phyloP scores from a whole-genome alignment of 2,888 invertebrate species.

The Elegia similella region DNA sequence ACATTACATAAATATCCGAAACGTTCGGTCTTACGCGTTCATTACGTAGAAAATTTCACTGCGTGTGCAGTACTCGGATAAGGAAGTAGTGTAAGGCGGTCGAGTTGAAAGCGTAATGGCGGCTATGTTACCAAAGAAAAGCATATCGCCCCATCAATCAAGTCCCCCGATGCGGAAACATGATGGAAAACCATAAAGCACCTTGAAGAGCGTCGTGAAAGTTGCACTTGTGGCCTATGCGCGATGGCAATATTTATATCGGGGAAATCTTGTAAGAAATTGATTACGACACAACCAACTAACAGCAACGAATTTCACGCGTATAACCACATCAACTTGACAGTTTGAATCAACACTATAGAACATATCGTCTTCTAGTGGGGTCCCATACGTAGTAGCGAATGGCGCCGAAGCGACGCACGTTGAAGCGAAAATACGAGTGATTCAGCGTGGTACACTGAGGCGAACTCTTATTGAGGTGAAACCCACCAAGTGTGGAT shows the following conservation, averaged over 20 bases:
- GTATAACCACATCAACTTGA: too few species aligned
- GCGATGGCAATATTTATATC: background rate
- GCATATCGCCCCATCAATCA: slow-evolving; percentile 53
- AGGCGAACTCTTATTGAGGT: too few species aligned
- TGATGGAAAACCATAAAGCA: slow-evolving; percentile 36
- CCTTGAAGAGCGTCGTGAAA: slow-evolving; percentile 15
- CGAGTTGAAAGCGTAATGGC: slow-evolving; percentile 50
- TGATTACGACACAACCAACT: too few species aligned
- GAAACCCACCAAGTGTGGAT: too few species aligned
- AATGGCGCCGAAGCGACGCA: too few species aligned
- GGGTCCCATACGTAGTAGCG: too few species aligned
- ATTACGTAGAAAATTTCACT: slow-evolving; percentile 26
- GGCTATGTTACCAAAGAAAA: slow-evolving; percentile 48
- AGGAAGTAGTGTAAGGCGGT: slow-evolving; percentile 40
- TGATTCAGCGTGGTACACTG: too few species aligned
- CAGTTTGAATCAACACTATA: too few species aligned
- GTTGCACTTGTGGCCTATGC: background rate
- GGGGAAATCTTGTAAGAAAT: too few species aligned
- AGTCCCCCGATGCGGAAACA: slow-evolving; percentile 38
- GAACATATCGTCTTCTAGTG: too few species aligned
- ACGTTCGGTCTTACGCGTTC: background rate
- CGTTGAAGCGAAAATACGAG: too few species aligned
- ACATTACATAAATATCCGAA: background rate
- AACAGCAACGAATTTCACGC: too few species aligned
- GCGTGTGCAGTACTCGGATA: slow-evolving; percentile 28